A percentile compares a stretch with the other conserved stretches of the same genome.
phyloP scores from a whole-genome alignment of 2,888 invertebrate species.

The Synanthedon formicaeformis region DNA sequence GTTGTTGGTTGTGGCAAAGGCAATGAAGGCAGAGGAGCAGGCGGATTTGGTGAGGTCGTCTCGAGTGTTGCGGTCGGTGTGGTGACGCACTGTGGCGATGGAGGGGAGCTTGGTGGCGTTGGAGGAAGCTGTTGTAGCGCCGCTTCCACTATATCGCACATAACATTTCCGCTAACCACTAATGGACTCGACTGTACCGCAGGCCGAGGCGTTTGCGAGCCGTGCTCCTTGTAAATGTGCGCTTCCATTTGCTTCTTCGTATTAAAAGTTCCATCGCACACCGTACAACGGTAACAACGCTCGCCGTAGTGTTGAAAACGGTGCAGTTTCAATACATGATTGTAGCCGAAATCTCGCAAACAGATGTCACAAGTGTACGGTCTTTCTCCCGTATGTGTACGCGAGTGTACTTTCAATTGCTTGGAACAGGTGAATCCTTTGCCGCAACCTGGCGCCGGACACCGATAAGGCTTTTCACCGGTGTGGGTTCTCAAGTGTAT shows the following conservation, averaged over 20 bases:
- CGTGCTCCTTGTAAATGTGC: slow-evolving; percentile 75
- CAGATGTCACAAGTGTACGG: slow-evolving; percentile 93
- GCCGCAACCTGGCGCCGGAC: slow-evolving; percentile 83
- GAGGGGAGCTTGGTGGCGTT: slow-evolving; percentile 71
- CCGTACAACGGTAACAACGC: slow-evolving; percentile 92
- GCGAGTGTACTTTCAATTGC: slow-evolving; percentile 90
- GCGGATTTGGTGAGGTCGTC: slow-evolving; percentile 26
- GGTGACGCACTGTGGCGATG: slow-evolving; percentile 55
- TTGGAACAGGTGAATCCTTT: slow-evolving; percentile 94
- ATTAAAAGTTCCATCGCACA: slow-evolving; percentile 90
- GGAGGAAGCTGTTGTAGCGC: slow-evolving; percentile 66
- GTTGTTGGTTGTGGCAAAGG: slow-evolving; percentile 54
- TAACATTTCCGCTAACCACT: slow-evolving; percentile 41
- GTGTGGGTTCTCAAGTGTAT: slow-evolving; percentile 93
- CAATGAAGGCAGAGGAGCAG: slow-evolving; percentile 60
- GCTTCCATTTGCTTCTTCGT: slow-evolving; percentile 92
- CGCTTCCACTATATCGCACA: slow-evolving; percentile 56
- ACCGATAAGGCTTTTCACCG: slow-evolving; percentile 87
- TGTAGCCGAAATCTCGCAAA: slow-evolving; percentile 90
- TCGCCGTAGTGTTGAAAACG: slow-evolving; percentile 92
- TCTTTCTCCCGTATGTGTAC: slow-evolving; percentile 91
- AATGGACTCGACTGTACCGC: slow-evolving; percentile 36
- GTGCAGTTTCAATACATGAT: slow-evolving; percentile 90
- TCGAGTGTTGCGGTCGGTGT: slow-evolving; percentile 28
- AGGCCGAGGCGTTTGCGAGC: slow-evolving; percentile 62